Evolutionary conservation across 2,113 vertebrate genomes (phyloP).

Genomic region (Panurus biarmicus): DNA sequence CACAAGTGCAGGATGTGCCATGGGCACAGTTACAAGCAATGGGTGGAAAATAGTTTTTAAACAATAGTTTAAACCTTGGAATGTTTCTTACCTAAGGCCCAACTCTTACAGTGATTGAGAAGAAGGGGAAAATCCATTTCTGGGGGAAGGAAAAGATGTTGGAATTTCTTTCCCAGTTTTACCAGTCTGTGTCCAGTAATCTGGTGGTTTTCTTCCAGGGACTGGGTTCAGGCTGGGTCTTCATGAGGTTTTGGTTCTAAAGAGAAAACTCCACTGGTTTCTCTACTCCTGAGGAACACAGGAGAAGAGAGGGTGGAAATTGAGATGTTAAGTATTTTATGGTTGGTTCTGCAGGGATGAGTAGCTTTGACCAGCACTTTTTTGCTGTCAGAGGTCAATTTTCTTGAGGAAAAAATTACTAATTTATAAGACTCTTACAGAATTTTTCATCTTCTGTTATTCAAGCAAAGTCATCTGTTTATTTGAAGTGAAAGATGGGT

Average conservation of each 20-base stretch:
- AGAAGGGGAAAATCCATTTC: neutral
- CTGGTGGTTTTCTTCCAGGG: no score
- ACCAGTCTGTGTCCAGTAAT: accelerated
- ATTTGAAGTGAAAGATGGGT: neutral
- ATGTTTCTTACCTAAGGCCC: neutral
- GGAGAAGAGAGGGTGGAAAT: neutral
- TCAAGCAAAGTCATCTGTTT: accelerated
- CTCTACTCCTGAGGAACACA: neutral
- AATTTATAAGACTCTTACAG: neutral
- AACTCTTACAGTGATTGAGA: neutral
- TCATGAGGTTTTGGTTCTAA: neutral
- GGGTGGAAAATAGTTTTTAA: neutral
- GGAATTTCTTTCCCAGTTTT: neutral
- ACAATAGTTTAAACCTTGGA: neutral
- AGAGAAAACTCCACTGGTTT: neutral
- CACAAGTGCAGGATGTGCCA: neutral
- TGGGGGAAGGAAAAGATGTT: neutral
- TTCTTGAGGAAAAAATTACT: neutral
- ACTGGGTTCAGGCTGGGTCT: neutral
- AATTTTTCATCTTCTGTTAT: neutral
- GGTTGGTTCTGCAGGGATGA: neutral
- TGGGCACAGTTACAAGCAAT: no score
- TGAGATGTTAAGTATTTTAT: neutral
- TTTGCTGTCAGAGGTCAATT: neutral
- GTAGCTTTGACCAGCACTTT: neutral